Conservation (phyloP, 2,113 vertebrate genomes). For the Hydrolagus affinis region DNA sequence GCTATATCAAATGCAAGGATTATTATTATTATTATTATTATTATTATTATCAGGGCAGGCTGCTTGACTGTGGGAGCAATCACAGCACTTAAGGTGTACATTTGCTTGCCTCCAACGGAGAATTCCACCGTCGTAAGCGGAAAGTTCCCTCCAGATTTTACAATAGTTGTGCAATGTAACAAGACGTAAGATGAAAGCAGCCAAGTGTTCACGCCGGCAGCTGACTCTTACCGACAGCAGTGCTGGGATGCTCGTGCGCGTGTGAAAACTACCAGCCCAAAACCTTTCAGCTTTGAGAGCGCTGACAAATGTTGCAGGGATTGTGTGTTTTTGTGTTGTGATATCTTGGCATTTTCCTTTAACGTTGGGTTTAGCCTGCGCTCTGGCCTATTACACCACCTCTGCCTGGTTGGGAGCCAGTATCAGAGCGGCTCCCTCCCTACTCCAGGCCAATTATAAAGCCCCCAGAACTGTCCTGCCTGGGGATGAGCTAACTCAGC, state of each 20-base stretch:
- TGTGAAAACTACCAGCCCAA: neutral
- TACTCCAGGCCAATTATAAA: neutral
- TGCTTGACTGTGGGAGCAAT: neutral
- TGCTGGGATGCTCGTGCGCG: neutral
- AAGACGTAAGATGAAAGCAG: neutral
- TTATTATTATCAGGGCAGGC: too few relatives aligned
- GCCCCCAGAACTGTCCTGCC: conserved; percentile 36
- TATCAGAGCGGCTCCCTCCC: too few relatives aligned
- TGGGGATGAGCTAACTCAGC: conserved; percentile 38
- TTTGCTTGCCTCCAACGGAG: neutral
- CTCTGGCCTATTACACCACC: too few relatives aligned
- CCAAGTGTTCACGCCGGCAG: neutral
- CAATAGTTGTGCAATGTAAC: neutral
- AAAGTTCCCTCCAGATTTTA: neutral
- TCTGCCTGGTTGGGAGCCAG: too few relatives aligned
- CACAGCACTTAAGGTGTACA: neutral
- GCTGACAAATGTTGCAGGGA: neutral
- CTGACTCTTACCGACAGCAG: conserved; percentile 8
- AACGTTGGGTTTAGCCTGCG: neutral
- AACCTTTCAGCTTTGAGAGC: neutral
- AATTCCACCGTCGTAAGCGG: neutral
- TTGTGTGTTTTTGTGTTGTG: neutral
- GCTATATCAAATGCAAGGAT: too few relatives aligned
- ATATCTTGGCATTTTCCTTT: neutral
- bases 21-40: too few relatives aligned